A percentile compares a stretch with the other conserved stretches of the same genome.
Conservation (phyloP, 2,888 invertebrate species). For the Nomada fucata region DNA sequence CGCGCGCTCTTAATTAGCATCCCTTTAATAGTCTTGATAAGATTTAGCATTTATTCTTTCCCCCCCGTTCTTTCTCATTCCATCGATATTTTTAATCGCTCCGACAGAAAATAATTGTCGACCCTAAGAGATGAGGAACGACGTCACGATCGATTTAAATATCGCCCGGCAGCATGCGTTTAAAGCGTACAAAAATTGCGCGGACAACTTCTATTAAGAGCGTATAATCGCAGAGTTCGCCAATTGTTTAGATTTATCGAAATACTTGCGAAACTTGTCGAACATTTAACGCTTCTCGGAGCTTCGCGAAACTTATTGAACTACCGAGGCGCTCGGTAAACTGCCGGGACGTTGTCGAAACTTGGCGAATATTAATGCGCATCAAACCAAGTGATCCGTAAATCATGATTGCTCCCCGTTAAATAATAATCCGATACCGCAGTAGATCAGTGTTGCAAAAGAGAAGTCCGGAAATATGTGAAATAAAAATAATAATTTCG, state of each 20-base stretch:
- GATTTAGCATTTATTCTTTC: neutral
- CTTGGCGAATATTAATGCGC: neutral
- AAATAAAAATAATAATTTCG: no score
- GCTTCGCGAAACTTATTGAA: neutral
- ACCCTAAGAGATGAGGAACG: no score
- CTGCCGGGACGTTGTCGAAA: neutral
- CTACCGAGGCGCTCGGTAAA: neutral
- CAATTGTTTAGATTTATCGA: slow-evolving; percentile 1
- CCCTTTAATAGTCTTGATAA: no score
- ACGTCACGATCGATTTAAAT: neutral
- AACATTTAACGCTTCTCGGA: no score
- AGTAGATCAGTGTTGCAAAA: neutral
- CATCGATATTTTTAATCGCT: neutral
- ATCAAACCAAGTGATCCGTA: neutral
- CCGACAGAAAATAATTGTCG: neutral
- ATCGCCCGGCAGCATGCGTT: neutral
- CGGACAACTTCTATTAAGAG: neutral
- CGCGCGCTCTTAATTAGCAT: no score
- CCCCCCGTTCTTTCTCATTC: neutral
- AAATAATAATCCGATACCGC: neutral
- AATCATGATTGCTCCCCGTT: no score
- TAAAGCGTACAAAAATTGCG: neutral
- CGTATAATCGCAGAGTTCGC: neutral
- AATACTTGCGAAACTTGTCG: no score
- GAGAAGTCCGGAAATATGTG: no score